Conservation (phyloP, 2,888 invertebrate species). For the Globia sparganii region DNA sequence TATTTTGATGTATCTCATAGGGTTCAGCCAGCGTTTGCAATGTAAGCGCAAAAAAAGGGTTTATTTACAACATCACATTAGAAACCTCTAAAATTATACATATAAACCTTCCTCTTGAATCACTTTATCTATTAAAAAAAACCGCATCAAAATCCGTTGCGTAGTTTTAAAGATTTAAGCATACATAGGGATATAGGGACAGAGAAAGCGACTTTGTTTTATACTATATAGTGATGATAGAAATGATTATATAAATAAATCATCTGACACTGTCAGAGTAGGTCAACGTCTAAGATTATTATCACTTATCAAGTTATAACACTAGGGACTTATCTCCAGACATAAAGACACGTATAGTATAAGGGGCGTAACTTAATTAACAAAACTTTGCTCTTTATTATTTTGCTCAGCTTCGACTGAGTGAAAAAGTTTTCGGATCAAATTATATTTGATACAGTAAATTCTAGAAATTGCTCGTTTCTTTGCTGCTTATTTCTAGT, state of each 20-base stretch:
- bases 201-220: no score
- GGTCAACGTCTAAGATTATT: slow-evolving; percentile 28
- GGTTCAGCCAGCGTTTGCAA: no score
- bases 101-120: no score
- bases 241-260: slow-evolving; percentile 9
- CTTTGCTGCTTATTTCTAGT: slow-evolving; percentile 1
- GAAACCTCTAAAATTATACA: no score
- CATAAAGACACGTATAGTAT: slow-evolving; percentile 29
- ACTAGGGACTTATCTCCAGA: slow-evolving; percentile 30
- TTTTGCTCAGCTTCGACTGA: slow-evolving; percentile 35
- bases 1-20: no score
- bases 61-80: no score
- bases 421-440: slow-evolving; percentile 49
- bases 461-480: slow-evolving; percentile 19
- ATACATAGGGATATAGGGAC: no score
- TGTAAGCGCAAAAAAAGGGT: no score
- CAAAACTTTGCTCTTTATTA: slow-evolving; percentile 55
- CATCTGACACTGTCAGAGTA: slow-evolving; percentile 15
- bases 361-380: slow-evolving; percentile 39
- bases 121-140: no score
- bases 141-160: no score
- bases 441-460: slow-evolving; percentile 43
- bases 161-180: no score
- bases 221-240: no score
- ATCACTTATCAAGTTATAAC: slow-evolving; percentile 36